Evolutionary conservation across 1,140 invertebrate genomes (phyloP).

Genomic region (Rhynchophorus ferrugineus): DNA sequence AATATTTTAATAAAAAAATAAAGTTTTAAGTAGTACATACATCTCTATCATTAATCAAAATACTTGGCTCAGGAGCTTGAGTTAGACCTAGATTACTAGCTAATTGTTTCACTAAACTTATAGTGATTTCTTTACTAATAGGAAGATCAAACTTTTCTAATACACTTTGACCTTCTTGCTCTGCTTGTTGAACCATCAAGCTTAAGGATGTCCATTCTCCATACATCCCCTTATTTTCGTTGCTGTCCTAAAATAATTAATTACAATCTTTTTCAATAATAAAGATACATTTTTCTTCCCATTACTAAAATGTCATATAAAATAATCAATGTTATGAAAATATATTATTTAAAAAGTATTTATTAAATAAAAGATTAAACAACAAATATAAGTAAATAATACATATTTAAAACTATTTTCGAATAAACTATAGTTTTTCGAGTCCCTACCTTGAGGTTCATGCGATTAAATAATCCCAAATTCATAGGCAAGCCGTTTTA

Average conservation of each 20-base stretch:
- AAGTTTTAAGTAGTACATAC: constrained; percentile 38
- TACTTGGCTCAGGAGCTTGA: constrained; percentile 67
- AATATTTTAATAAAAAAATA: constrained; percentile 4
- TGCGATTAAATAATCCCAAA: constrained; percentile 66
- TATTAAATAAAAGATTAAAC: not conserved
- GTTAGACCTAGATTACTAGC: constrained; percentile 68
- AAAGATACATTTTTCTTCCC: not conserved
- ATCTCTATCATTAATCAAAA: constrained; percentile 68
- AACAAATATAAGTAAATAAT: not conserved
- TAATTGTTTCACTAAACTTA: constrained; percentile 75
- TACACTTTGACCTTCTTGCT: constrained; percentile 65
- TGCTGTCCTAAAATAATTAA: constrained; percentile 40
- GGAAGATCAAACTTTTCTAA: constrained; percentile 75
- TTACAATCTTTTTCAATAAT: constrained; percentile 3
- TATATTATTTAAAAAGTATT: too few species aligned
- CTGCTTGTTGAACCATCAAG: constrained; percentile 56
- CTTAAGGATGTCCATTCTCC: constrained; percentile 77
- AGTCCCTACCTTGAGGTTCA: constrained; percentile 57
- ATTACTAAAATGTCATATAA: too few species aligned
- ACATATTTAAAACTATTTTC: constrained; percentile 7
- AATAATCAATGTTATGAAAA: too few species aligned
- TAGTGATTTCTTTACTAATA: constrained; percentile 73
- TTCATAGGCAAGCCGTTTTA: constrained; percentile 51
- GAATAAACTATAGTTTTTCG: not conserved
- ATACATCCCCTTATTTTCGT: constrained; percentile 64